These are phyloP conservation scores for Pristiophorus japonicus DNA, from an alignment of 2,113 vertebrate species.

Conservation along the genomic window DNA sequence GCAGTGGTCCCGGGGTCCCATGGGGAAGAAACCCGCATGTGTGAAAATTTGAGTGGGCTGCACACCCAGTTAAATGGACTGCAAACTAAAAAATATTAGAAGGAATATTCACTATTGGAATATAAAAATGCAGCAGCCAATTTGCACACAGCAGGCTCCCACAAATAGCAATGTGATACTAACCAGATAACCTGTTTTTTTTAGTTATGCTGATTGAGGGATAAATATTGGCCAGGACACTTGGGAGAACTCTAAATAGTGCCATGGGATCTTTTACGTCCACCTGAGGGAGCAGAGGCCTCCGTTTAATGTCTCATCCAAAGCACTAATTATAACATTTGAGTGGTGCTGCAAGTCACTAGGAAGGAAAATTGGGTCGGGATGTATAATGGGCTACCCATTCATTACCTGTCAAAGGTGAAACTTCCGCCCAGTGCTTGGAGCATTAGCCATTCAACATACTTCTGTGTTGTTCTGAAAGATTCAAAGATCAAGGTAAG, in stretches of 20 bases:
- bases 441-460: neutral
- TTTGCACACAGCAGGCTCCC: no score
- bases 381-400: neutral
- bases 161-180: neutral
- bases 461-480: neutral
- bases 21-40: no score
- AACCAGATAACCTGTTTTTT: neutral
- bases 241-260: no score
- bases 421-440: neutral
- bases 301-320: neutral
- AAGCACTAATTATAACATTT: neutral
- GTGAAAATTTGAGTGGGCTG: no score
- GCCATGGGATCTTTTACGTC: no score
- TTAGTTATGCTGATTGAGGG: no score
- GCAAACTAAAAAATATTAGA: no score
- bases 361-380: neutral
- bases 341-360: neutral
- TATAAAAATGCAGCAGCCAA: no score
- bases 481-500: neutral
- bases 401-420: neutral
- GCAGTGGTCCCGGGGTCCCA: no score
- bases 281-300: neutral
- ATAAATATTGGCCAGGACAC: no score
- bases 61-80: no score
- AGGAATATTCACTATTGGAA: no score